Conservation (phyloP, 2,888 invertebrate genomes). For the Tenthredo amoena region DNA sequence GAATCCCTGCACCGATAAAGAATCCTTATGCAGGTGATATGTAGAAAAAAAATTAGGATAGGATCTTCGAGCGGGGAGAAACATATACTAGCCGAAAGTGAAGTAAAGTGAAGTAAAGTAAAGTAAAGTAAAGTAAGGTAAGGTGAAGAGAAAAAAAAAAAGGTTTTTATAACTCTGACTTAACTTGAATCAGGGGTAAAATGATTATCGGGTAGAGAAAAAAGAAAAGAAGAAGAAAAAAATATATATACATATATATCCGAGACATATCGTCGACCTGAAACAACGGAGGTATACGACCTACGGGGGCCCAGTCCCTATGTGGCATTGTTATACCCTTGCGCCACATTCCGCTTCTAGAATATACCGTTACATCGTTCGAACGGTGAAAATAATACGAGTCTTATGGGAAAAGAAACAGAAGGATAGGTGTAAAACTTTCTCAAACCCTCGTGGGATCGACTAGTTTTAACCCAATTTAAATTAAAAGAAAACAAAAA, state of each 20-base stretch:
- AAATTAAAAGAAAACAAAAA: neutral
- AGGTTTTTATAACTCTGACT: neutral
- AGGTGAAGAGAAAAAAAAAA: neutral
- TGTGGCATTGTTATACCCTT: constrained; percentile 28
- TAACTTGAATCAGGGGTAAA: neutral
- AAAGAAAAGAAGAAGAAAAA: neutral
- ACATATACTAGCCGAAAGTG: neutral
- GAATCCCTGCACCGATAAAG: neutral
- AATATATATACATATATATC: neutral
- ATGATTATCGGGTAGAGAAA: neutral
- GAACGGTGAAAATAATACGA: constrained; percentile 27
- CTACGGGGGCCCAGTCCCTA: constrained; percentile 11
- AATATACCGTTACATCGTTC: constrained; percentile 26
- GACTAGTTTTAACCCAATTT: neutral
- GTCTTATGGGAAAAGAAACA: neutral
- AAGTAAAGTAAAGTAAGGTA: neutral
- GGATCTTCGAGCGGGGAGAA: too few species aligned
- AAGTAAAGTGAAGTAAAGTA: neutral
- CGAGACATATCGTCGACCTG: constrained; percentile 21
- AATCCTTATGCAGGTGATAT: neutral
- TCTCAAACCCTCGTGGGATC: neutral
- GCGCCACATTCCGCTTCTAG: constrained; percentile 11
- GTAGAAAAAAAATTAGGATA: neutral
- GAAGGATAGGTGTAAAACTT: neutral
- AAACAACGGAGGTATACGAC: constrained; percentile 40